Evolutionary conservation across 1,140 invertebrate genomes (phyloP).

Genomic region (Leptopilina clavipes): DNA sequence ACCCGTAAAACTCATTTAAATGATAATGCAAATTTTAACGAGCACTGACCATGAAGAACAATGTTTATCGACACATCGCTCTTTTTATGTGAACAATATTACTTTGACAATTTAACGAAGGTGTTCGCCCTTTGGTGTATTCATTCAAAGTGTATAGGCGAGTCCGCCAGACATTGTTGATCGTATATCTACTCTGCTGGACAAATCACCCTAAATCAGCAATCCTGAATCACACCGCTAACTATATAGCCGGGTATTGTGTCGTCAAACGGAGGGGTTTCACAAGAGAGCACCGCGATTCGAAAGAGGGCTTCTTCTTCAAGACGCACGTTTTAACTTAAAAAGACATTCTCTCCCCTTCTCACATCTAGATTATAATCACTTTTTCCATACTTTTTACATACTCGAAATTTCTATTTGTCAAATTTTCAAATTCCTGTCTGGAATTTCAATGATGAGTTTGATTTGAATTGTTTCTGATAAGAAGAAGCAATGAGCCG

Average conservation of each 20-base stretch:
- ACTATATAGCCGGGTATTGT: conserved; percentile 39
- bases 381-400: not conserved
- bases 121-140: conserved; percentile 15
- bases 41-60: conserved; percentile 12
- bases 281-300: not conserved
- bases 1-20: conserved; percentile 17
- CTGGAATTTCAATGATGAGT: not conserved
- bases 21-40: conserved; percentile 30
- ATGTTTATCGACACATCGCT: conserved; percentile 17
- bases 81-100: conserved; percentile 14
- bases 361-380: not conserved
- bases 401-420: too few species aligned
- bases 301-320: not conserved
- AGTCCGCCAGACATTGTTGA: conserved; percentile 39
- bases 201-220: conserved; percentile 53
- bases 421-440: not conserved
- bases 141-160: conserved; percentile 1
- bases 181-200: conserved; percentile 53
- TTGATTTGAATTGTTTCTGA: not conserved
- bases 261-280: conserved; percentile 45
- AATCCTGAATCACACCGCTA: conserved; percentile 51
- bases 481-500: not conserved
- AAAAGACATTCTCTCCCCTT: not conserved
- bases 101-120: conserved; percentile 22
- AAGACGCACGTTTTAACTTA: not conserved